These are phyloP conservation scores for Patagioenas fasciata DNA, from an alignment of 2,113 vertebrate species.

Conservation along the genomic window DNA sequence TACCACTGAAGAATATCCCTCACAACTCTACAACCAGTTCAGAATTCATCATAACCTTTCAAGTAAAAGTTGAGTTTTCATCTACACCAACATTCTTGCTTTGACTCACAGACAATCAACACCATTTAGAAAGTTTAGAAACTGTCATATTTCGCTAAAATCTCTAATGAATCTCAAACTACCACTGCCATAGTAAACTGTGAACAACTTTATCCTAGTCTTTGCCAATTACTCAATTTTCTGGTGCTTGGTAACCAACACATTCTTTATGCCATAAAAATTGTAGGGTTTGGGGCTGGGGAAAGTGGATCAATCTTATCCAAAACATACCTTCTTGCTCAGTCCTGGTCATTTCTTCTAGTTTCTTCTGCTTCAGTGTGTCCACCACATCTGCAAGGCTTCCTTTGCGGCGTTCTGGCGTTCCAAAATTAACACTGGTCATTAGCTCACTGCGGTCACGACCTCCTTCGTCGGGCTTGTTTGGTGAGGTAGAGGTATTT, in stretches of 20 bases:
- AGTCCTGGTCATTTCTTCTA: constrained; percentile 99
- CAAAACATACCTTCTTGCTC: constrained; percentile 93
- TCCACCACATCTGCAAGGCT: constrained; percentile 99
- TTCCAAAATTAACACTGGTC: constrained; percentile 94
- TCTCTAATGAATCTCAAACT: constrained; percentile 62
- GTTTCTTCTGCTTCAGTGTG: constrained; percentile 98
- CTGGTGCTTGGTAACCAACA: constrained; percentile 35
- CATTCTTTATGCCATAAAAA: constrained; percentile 15
- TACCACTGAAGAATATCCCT: not conserved
- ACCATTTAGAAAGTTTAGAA: constrained; percentile 43
- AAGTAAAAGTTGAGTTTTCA: not conserved
- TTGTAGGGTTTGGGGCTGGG: not conserved
- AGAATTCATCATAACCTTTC: not conserved
- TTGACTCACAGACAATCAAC: constrained; percentile 49
- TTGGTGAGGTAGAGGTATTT: constrained; percentile 99
- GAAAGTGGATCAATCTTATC: not conserved
- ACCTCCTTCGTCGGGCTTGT: constrained; percentile 97
- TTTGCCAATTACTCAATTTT: constrained; percentile 62
- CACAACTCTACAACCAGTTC: not conserved
- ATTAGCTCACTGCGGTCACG: constrained; percentile 94
- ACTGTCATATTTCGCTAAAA: constrained; percentile 52
- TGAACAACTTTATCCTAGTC: constrained; percentile 60
- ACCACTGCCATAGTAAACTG: constrained; percentile 63
- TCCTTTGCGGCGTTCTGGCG: constrained; percentile 97
- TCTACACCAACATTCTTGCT: constrained; percentile 7